These are phyloP conservation scores for Lordiphosa mommai DNA, from an alignment of 1,140 invertebrate species.

Conservation along the genomic window DNA sequence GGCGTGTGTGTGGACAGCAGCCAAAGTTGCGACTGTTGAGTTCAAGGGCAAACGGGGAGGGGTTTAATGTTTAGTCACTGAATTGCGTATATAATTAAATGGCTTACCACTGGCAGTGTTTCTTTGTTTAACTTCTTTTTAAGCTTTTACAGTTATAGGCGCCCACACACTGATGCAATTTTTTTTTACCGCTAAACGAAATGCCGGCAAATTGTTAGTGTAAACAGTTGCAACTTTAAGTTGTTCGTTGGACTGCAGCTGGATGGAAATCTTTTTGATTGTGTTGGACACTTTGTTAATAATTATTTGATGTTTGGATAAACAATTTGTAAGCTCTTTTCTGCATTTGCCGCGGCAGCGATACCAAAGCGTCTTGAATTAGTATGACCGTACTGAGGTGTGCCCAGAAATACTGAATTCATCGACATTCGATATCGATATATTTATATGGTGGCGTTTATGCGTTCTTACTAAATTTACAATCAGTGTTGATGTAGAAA, in stretches of 20 bases:
- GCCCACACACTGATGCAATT: constrained; percentile 57
- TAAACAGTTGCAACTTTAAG: neutral
- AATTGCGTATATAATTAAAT: constrained; percentile 45
- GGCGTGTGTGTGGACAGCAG: constrained; percentile 45
- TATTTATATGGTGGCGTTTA: no score
- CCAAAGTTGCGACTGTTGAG: constrained; percentile 49
- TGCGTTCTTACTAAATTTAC: no score
- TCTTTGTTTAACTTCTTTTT: constrained; percentile 7
- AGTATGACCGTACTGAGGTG: no score
- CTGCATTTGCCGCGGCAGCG: no score
- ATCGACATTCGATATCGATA: no score
- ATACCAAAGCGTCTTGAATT: no score
- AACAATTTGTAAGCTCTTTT: no score
- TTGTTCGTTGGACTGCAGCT: neutral
- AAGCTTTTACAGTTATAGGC: constrained; percentile 10
- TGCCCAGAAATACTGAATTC: no score
- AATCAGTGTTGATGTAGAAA: no score
- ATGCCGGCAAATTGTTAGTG: constrained; percentile 19
- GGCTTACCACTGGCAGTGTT: constrained; percentile 26
- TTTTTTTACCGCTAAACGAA: constrained; percentile 32
- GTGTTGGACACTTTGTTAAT: neutral
- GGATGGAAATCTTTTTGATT: neutral
- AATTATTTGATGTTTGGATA: neutral
- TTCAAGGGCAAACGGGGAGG: constrained; percentile 52
- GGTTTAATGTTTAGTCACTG: constrained; percentile 52